Conservation (phyloP, 2,113 vertebrate species). For the Galbula dea region DNA sequence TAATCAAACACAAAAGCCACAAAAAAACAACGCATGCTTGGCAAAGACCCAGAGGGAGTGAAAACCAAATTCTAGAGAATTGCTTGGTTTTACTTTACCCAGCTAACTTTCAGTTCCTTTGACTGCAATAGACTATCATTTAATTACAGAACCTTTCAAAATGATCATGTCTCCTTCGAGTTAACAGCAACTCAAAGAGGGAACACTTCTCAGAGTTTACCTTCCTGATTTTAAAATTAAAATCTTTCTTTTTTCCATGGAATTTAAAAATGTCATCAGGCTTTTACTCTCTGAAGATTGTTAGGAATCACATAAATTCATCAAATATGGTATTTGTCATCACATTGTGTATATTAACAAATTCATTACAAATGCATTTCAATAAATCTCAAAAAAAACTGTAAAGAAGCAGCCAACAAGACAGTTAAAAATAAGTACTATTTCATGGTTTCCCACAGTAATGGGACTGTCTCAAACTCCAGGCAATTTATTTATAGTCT, state of each 20-base stretch:
- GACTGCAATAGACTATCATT: not conserved
- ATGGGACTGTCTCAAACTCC: not conserved
- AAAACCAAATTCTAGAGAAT: not conserved
- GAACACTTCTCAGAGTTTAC: not conserved
- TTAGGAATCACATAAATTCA: constrained; percentile 6
- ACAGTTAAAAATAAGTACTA: constrained; percentile 18
- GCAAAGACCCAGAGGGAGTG: not conserved
- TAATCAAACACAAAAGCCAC: not conserved
- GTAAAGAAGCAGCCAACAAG: not conserved
- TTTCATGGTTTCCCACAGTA: constrained; percentile 50
- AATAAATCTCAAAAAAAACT: constrained; percentile 42
- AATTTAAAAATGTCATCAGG: not conserved
- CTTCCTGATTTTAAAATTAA: constrained; percentile 7
- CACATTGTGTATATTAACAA: not conserved
- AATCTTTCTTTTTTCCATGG: not conserved
- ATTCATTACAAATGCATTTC: not conserved
- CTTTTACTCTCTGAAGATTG: not conserved
- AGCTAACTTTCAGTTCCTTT: not conserved
- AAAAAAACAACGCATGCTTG: not conserved
- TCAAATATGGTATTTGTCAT: constrained; percentile 34
- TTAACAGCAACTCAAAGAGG: constrained; percentile 1
- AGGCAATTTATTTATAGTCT: constrained; percentile 30
- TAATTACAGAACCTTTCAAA: constrained; percentile 2
- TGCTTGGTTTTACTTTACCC: not conserved
- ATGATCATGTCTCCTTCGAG: not conserved